A percentile compares a stretch with the other conserved stretches of the same genome.
Evolutionary conservation across 2,888 invertebrate genomes (phyloP).

Genomic region (Chaetoderma sp.): DNA sequence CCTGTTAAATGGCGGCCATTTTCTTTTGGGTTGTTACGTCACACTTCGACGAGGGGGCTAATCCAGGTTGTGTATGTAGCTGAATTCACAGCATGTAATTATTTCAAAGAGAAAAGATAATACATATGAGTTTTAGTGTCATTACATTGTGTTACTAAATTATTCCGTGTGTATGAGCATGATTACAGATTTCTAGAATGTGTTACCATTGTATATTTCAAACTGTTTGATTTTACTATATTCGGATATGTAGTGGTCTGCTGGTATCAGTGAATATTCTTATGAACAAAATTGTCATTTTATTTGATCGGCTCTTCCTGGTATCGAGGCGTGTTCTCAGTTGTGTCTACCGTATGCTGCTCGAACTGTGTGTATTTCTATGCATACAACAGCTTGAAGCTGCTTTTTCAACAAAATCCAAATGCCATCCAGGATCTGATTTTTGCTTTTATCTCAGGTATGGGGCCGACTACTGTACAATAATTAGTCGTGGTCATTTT

Average conservation of each 20-base stretch:
- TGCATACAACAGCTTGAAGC: constrained; percentile 86
- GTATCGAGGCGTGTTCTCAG: constrained; percentile 85
- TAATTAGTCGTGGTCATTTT: background rate
- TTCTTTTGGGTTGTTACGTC: too few relatives aligned
- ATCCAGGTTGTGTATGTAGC: too few relatives aligned
- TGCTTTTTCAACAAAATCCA: constrained; percentile 74
- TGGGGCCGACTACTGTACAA: background rate
- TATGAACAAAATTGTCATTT: constrained; percentile 2
- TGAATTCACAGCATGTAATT: too few relatives aligned
- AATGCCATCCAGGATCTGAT: constrained; percentile 80
- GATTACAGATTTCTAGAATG: too few relatives aligned
- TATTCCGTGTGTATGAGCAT: too few relatives aligned
- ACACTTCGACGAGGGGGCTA: too few relatives aligned
- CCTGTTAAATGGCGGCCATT: too few relatives aligned
- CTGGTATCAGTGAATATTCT: too few relatives aligned
- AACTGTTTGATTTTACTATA: background rate
- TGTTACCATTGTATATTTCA: too few relatives aligned
- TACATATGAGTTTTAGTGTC: too few relatives aligned
- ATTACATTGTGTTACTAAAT: too few relatives aligned
- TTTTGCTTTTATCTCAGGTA: constrained; percentile 83
- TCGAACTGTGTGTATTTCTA: constrained; percentile 97
- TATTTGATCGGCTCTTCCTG: constrained; percentile 69
- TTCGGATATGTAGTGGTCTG: background rate
- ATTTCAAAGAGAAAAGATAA: too few relatives aligned
- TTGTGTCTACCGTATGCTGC: constrained; percentile 84